Base-by-base conservation (phyloP, 2,888 invertebrate species). In the Leistus spinibarbis region DNA sequence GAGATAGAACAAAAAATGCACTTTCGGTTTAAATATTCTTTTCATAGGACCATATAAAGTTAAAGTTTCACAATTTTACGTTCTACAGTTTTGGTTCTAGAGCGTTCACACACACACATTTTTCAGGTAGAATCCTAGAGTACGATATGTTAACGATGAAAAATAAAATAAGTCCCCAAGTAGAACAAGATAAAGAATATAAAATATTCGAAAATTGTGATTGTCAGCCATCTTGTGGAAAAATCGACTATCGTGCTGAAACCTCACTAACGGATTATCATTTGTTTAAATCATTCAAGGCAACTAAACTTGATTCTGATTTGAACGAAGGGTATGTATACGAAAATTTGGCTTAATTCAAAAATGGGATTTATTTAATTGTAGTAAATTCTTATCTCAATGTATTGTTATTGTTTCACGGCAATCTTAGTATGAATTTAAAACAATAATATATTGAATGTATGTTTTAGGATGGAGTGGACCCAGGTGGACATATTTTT, bases 401-500 rank as follows among this genome's bases (percentile, higher is more conserved):
- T 40, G 13, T 40, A 5, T 40, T n/a, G n/a, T n/a, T 40, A 40
- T 2, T 10, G 13, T 7, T 40, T 4, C 10, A 2, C 13, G 10
- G 13, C 40, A 40, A 40, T 10, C 7, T 40, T 40, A 40, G 1
- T 7, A 10, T 10, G 7, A 40, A 40, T 10, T 0, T 10, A 40
- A 40, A 40, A 1, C 1, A 7, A 2, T 40, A 2, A 40, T 40
- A 10, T 7, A 40, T 10, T 10, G 10, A 2, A 40, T 3, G n/a
- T 4, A 60, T 60, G 17, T 17, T 13, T 19, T 19, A 60, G 60
- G 22, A 60, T 60, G 22, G 60, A 60, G 16, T 86, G 87, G 81
- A 86, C 91, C 0, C 88, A 90, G 1, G 86, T 91, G 9, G 88
- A 89, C 79, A 88, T 92, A 65, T 92, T 90, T 85, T 91, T 91